phyloP scores from a whole-genome alignment of 2,797 vertebrate species.

The Garrulus glandarius region DNA sequence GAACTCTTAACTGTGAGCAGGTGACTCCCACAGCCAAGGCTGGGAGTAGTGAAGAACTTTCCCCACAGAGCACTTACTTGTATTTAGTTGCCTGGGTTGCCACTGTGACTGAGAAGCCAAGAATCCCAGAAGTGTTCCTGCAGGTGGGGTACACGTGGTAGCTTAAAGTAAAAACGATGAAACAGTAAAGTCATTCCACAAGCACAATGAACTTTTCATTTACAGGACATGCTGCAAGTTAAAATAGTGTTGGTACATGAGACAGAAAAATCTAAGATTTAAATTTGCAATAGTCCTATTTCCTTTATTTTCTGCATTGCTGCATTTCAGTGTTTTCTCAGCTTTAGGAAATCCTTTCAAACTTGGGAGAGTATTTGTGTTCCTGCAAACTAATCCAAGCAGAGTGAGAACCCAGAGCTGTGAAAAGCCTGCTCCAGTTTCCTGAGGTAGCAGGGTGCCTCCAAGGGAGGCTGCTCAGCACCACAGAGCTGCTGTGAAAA shows the following conservation, averaged over 20 bases:
- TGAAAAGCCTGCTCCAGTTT: background rate
- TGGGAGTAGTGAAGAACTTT: background rate
- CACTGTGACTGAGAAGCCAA: slow-evolving; percentile 94
- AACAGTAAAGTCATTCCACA: background rate
- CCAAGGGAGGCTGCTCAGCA: background rate
- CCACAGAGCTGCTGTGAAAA: background rate
- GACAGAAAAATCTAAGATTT: background rate
- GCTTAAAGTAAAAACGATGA: slow-evolving; percentile 45
- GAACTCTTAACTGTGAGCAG: background rate
- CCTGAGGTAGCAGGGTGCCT: background rate
- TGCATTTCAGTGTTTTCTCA: background rate
- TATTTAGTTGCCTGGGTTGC: slow-evolving; percentile 94
- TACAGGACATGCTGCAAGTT: background rate
- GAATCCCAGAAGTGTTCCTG: slow-evolving; percentile 92
- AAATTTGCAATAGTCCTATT: background rate
- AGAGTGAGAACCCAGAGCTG: background rate
- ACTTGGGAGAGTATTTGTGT: background rate
- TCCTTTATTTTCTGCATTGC: background rate
- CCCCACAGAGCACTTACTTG: slow-evolving; percentile 77
- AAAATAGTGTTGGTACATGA: background rate
- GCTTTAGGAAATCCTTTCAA: background rate
- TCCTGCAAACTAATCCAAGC: background rate
- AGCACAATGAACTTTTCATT: background rate
- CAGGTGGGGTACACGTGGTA: slow-evolving; percentile 93
- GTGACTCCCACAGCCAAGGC: background rate